Base-by-base conservation (phyloP, 2,113 vertebrate species). In the Vidua chalybeata region DNA sequence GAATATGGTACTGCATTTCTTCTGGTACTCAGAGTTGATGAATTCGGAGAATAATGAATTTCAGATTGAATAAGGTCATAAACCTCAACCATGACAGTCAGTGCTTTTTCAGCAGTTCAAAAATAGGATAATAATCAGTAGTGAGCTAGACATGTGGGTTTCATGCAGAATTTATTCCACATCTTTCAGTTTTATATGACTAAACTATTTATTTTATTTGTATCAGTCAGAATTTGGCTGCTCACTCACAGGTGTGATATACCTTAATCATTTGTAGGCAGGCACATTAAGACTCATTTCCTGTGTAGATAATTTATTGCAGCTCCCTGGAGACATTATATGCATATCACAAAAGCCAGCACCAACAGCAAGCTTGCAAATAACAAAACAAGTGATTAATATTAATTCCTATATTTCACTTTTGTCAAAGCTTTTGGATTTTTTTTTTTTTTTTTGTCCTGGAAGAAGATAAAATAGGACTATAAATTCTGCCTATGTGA, bases 341-440 rank as follows among this genome's bases (percentile, higher is more conserved):
- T 97, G 74, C 96, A 87, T 97, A 94, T 97, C 93, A 95, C 94
- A 95, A 97, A 97, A 96, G 87, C 92, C 76, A 96, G 96, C 90
- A 93, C 84, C 94, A 96, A 87, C 86, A 94, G 85, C 63, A 91
- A 85, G 86, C 95, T 84, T 95, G 93, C 94, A 96, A 96, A 94
- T 92, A 91, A 73, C 79, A 94, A 96, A 97, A 95, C 82, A 93
- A 96, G 76, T 95, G 87, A 95, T 97, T 96, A 98, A 97, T 98
- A 98, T 97, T 97, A 94, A 98, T 98, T 97, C 93, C 83, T 86
- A 82, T 51, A 48, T 51, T 82, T 49, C 28, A 94, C 52, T 91
- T 97, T 61, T 94, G 63, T 97, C 84, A 88, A 94, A 84, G 27
- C 67, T 83, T 96, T 97, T 88, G 56, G 80, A 84, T 90, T 59